Evolutionary conservation across 2,113 vertebrate species (phyloP).

Genomic region (Rissa tridactyla): DNA sequence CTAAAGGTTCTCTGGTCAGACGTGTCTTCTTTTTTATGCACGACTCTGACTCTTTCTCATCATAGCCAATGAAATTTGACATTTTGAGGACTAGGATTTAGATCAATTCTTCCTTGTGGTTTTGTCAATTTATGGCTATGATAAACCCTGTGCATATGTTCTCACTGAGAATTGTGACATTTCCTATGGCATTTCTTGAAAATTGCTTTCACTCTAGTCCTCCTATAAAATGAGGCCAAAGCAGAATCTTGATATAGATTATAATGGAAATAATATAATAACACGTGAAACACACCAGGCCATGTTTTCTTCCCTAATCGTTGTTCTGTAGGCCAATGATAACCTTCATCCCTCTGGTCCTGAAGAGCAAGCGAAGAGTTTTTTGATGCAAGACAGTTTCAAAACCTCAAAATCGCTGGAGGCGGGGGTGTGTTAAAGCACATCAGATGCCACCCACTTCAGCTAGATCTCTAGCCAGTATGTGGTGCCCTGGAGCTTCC

Average conservation of each 20-base stretch:
- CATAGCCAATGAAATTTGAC: neutral
- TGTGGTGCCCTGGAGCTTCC: neutral
- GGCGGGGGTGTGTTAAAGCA: neutral
- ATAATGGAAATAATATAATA: neutral
- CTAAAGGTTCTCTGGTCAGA: slow-evolving; percentile 3
- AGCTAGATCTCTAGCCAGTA: neutral
- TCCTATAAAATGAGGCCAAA: slow-evolving; percentile 9
- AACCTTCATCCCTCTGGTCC: neutral
- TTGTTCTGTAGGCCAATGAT: neutral
- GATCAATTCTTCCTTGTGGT: slow-evolving; percentile 24
- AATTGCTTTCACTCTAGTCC: neutral
- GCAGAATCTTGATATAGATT: neutral
- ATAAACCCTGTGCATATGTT: neutral
- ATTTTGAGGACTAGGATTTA: slow-evolving; percentile 35
- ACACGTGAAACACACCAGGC: neutral
- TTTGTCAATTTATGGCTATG: slow-evolving; percentile 8
- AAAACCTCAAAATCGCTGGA: neutral
- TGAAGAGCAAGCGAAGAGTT: neutral
- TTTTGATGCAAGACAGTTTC: neutral
- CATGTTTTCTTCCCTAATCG: neutral
- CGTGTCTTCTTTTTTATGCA: neutral
- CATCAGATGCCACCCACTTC: neutral
- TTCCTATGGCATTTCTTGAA: slow-evolving; percentile 12
- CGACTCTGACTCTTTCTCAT: neutral
- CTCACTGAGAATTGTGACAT: slow-evolving; percentile 32